These are phyloP conservation scores for Amphipoea oculea DNA, from an alignment of 2,888 invertebrate genomes.

Conservation along the genomic window DNA sequence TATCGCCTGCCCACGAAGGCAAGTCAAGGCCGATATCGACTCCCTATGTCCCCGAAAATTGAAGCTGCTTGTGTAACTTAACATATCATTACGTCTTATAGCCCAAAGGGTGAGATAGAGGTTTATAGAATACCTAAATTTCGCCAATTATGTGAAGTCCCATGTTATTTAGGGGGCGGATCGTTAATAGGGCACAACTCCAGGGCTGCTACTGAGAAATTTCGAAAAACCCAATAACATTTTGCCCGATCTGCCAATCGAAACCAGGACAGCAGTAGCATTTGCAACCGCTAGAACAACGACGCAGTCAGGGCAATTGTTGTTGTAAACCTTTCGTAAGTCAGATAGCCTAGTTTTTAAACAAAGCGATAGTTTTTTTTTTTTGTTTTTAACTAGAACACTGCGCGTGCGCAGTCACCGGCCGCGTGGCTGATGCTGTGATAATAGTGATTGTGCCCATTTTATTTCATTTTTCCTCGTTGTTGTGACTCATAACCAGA, in stretches of 20 bases:
- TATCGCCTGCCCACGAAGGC: not conserved
- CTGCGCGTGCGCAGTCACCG: not conserved
- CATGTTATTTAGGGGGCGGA: not conserved
- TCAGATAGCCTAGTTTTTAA: constrained; percentile 38
- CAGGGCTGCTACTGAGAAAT: not conserved
- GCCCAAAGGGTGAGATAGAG: not conserved
- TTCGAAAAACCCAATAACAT: not conserved
- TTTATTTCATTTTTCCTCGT: constrained; percentile 26
- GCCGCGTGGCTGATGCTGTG: constrained; percentile 10
- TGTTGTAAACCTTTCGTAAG: constrained; percentile 16
- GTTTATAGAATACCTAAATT: not conserved
- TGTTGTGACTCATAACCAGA: constrained; percentile 24
- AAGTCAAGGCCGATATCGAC: not conserved
- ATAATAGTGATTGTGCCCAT: constrained; percentile 3
- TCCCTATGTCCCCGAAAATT: not conserved
- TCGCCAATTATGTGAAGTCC: not conserved
- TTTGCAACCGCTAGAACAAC: not conserved
- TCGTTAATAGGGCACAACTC: not conserved
- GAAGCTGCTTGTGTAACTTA: not conserved
- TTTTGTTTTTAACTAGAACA: constrained; percentile 41
- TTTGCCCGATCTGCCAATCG: not conserved
- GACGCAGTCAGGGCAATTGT: constrained; percentile 9
- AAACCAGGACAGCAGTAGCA: not conserved
- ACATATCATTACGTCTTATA: not conserved
- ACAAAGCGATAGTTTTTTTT: constrained; percentile 35